Base-by-base conservation (phyloP, 2,888 invertebrate genomes). In the Phengaris alcon region DNA sequence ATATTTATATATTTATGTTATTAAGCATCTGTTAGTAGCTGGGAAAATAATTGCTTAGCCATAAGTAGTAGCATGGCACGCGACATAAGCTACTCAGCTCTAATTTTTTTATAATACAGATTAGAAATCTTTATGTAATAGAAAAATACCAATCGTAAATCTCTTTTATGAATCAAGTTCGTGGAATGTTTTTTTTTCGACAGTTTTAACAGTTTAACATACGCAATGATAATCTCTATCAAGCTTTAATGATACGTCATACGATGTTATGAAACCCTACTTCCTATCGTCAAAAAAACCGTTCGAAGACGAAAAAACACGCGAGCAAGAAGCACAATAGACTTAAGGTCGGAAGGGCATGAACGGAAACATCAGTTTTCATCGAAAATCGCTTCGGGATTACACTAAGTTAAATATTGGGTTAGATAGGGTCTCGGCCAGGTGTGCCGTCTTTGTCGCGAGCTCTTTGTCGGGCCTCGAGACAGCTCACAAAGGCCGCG, bases 371-470 rank as follows among this genome's bases (percentile, higher is more conserved):
- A 79, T 77, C 80, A 79, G 76, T 80, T 83, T 82, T 82, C 81
- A 81, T 79, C 79, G 80, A 80, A 82, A 81, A 81, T 77, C 77
- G 80, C 83, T 75, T 75, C 82, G 80, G 81, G 84, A 84, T 85
- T 84, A 81, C 80, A 82, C 83, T 84, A 79, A 80, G 82, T 80
- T 82, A 81, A 82, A 83, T 84, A 81, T 86, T 84, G 86, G 83
- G 86, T 88, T 86, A 89, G 89, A 86, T 87, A 88, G 86, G 82
- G 90, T 91, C 87, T 82, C 72, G 83, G 87, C 93, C 93, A 93
- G 93, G 93, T 93, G 93, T 89, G 86, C 69, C 69, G 70, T 83
- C 87, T 86, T 89, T 90, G 90, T 88, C 87, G 83, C 82, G 84
- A 81, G 79, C 83, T 82, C 79, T 82, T 84, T 85, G 83, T 83